phyloP scores from a whole-genome alignment of 2,888 invertebrate genomes.

The Drosophila paucipuncta region DNA sequence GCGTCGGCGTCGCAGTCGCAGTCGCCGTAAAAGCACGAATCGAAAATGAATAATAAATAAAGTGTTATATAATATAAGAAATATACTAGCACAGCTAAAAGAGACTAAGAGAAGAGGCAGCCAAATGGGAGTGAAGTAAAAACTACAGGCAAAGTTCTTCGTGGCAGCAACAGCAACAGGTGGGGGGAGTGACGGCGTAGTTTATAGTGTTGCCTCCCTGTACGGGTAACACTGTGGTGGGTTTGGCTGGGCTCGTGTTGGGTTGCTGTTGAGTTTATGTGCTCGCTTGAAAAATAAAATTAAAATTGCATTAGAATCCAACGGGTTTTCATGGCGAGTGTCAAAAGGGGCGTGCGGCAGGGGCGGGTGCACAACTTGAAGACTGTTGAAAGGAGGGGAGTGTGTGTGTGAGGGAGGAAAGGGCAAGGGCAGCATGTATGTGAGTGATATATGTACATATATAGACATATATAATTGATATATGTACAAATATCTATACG shows the following conservation, averaged over 20 bases:
- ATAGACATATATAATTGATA: background rate
- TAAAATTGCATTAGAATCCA: constrained; percentile 81
- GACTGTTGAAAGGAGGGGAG: constrained; percentile 69
- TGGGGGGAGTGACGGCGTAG: constrained; percentile 36
- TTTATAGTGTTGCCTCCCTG: constrained; percentile 50
- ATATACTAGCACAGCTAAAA: constrained; percentile 49
- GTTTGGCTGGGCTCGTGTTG: constrained; percentile 1
- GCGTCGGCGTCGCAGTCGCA: constrained; percentile 37
- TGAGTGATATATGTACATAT: constrained; percentile 16
- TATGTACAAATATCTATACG: background rate
- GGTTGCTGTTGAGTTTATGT: constrained; percentile 70
- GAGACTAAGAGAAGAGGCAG: constrained; percentile 13
- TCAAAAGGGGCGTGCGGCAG: background rate
- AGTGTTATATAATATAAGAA: constrained; percentile 83
- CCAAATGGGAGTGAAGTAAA: background rate
- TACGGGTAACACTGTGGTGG: constrained; percentile 22
- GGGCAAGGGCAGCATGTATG: constrained; percentile 13
- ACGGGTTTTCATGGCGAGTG: constrained; percentile 65
- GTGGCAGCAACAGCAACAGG: background rate
- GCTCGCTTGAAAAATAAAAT: constrained; percentile 79
- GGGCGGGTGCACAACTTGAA: constrained; percentile 62
- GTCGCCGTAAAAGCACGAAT: constrained; percentile 78
- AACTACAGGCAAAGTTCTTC: constrained; percentile 4
- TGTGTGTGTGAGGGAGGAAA: constrained; percentile 8
- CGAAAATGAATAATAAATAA: constrained; percentile 85